Conservation (phyloP, 2,113 vertebrate genomes). For the Pagrus major region DNA sequence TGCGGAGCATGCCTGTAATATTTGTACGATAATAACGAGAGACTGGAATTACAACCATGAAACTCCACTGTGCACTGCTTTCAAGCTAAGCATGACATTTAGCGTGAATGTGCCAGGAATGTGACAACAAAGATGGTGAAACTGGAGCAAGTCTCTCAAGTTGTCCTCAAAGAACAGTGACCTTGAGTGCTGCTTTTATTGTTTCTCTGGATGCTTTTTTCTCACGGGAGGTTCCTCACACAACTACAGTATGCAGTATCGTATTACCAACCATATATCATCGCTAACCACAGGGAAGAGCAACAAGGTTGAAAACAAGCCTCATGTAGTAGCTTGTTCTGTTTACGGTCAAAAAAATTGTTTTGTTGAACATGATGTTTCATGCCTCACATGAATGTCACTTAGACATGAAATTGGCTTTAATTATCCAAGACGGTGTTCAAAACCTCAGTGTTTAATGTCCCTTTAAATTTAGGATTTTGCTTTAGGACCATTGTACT, state of each 20-base stretch:
- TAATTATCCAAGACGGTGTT: background rate
- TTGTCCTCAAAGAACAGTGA: background rate
- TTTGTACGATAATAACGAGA: background rate
- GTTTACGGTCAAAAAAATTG: background rate
- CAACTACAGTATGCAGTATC: conserved; percentile 2
- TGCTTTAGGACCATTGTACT: background rate
- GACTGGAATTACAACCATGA: background rate
- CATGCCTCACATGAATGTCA: background rate
- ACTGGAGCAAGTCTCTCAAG: background rate
- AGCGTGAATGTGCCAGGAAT: background rate
- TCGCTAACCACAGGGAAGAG: conserved; percentile 27
- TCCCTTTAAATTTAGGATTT: background rate
- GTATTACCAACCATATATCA: conserved; percentile 52
- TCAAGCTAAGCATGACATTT: conserved; percentile 1
- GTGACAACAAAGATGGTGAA: conserved; percentile 15
- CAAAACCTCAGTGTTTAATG: background rate
- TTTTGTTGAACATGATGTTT: background rate
- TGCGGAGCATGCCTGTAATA: background rate
- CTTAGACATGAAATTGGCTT: background rate
- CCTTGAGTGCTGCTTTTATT: background rate
- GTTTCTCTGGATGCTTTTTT: conserved; percentile 8
- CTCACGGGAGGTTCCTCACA: background rate
- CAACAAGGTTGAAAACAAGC: conserved; percentile 11
- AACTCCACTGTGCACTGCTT: background rate
- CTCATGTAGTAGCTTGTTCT: background rate